These are phyloP conservation scores for Artemia franciscana DNA, from an alignment of 1,140 invertebrate species.

Conservation along the genomic window DNA sequence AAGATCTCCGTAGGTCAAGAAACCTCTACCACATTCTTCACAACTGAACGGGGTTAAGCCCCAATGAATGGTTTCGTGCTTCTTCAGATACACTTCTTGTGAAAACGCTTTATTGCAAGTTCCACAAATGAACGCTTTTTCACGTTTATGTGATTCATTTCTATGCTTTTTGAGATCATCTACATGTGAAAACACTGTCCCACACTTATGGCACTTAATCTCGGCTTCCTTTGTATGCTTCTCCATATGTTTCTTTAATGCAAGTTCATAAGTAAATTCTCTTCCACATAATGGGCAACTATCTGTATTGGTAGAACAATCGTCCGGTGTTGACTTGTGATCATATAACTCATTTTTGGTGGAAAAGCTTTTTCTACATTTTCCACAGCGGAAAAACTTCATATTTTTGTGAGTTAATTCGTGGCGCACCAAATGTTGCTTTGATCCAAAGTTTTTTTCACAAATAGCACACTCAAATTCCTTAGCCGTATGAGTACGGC, in stretches of 20 bases:
- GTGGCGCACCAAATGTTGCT: not conserved
- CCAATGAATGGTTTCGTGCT: conserved; percentile 13
- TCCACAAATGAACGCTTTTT: conserved; percentile 20
- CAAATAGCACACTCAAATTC: not conserved
- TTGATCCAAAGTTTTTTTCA: not conserved
- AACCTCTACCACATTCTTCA: conserved; percentile 36
- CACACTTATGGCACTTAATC: conserved; percentile 18
- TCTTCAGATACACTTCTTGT: conserved; percentile 13
- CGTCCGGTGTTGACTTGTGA: not conserved
- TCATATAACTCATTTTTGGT: not conserved
- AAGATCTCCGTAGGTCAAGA: conserved; percentile 39
- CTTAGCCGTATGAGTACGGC: not conserved
- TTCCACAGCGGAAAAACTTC: conserved; percentile 21
- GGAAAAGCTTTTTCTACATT: not conserved
- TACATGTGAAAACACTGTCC: conserved; percentile 10
- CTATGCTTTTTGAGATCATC: conserved; percentile 4
- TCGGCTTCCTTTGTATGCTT: not conserved
- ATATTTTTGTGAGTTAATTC: conserved; percentile 16
- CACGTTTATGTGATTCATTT: conserved; percentile 18
- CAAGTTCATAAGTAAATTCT: not conserved
- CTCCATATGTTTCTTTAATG: not conserved
- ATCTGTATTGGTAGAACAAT: not conserved
- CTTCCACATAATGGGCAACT: not conserved
- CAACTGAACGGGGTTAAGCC: conserved; percentile 23
- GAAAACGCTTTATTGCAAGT: conserved; percentile 21